Evolutionary conservation across 2,888 invertebrate genomes (phyloP).

Genomic region (Serripes groenlandicus): DNA sequence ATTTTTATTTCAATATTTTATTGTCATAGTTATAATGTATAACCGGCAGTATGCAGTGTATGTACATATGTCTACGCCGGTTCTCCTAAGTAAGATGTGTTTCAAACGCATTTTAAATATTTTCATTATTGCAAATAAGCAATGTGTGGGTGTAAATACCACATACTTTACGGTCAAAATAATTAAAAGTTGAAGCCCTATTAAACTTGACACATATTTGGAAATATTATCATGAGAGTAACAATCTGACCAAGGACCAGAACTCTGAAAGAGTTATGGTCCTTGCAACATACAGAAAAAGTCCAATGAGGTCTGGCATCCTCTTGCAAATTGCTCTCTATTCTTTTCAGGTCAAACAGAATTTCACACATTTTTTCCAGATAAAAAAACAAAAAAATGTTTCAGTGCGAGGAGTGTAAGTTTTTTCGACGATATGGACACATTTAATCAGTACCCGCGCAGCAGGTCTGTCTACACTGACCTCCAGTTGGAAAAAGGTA

Average conservation of each 20-base stretch:
- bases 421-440: constrained; percentile 5
- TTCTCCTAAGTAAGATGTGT: too few relatives aligned
- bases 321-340: not conserved
- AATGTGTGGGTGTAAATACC: not conserved
- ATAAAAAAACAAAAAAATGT: constrained; percentile 4
- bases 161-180: too few relatives aligned
- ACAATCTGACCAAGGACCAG: not conserved
- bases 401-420: constrained; percentile 10
- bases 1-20: too few relatives aligned
- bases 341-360: constrained; percentile 10
- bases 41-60: too few relatives aligned
- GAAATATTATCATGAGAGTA: not conserved
- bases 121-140: not conserved
- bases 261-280: not conserved
- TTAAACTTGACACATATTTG: not conserved
- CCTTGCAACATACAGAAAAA: not conserved
- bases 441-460: not conserved
- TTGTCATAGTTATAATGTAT: too few relatives aligned
- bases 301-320: not conserved
- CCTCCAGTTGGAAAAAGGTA: constrained; percentile 18
- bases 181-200: not conserved
- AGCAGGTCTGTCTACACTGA: not conserved
- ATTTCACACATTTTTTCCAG: not conserved
- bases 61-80: too few relatives aligned
- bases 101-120: too few relatives aligned